A percentile compares a stretch with the other conserved stretches of the same genome.
Evolutionary conservation across 2,797 vertebrate genomes (phyloP).

Genomic region (Tokudaia muenninki): DNA sequence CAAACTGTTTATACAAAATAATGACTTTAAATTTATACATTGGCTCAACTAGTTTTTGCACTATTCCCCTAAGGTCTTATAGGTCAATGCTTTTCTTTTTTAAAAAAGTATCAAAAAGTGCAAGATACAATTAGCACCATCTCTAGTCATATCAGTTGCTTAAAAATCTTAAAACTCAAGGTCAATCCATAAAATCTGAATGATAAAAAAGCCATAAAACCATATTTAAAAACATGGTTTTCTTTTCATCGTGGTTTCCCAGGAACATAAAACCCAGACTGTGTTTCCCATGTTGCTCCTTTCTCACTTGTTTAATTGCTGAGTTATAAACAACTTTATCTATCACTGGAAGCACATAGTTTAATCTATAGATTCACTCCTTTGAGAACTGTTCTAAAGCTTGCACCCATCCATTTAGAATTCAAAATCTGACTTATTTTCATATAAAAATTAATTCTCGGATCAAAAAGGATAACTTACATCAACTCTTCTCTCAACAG

Average conservation of each 20-base stretch:
- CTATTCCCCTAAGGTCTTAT: slow-evolving; percentile 43
- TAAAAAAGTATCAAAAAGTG: slow-evolving; percentile 66
- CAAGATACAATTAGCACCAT: slow-evolving; percentile 67
- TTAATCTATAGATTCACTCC: slow-evolving; percentile 84
- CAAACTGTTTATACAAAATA: slow-evolving; percentile 66
- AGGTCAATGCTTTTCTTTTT: slow-evolving; percentile 3
- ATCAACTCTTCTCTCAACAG: slow-evolving; percentile 66
- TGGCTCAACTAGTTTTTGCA: neutral
- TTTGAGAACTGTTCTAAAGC: slow-evolving; percentile 86
- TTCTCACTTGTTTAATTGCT: slow-evolving; percentile 85
- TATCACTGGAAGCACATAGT: slow-evolving; percentile 86
- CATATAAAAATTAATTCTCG: slow-evolving; percentile 54
- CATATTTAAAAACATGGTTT: slow-evolving; percentile 74
- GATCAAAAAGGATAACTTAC: slow-evolving; percentile 53
- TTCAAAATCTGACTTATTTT: slow-evolving; percentile 63
- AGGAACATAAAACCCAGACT: slow-evolving; percentile 91
- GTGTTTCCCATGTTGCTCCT: slow-evolving; percentile 84
- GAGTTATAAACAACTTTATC: slow-evolving; percentile 88
- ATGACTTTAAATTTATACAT: slow-evolving; percentile 52
- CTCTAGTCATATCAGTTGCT: slow-evolving; percentile 50
- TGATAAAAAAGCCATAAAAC: slow-evolving; percentile 90
- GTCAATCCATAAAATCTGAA: slow-evolving; percentile 74
- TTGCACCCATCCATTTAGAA: slow-evolving; percentile 76
- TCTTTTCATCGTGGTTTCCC: slow-evolving; percentile 87
- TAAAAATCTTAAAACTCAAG: slow-evolving; percentile 83